Conservation (phyloP, 35 echinoderm and acorn worm species). For the Heliocidaris tuberculata region DNA sequence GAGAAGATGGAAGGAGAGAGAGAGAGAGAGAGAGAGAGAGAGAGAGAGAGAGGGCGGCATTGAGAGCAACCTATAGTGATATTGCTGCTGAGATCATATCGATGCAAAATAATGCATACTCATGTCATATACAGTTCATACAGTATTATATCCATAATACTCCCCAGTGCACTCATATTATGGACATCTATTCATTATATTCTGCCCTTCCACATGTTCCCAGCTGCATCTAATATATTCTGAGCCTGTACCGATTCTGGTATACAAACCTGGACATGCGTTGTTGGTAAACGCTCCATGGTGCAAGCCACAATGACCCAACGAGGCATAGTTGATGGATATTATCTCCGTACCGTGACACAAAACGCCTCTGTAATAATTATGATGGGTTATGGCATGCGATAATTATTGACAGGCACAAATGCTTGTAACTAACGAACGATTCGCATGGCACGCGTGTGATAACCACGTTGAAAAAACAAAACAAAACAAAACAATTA, state of each 20-base stretch:
- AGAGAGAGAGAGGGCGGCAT: too few relatives aligned
- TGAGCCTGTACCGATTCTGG: neutral
- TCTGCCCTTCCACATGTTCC: neutral
- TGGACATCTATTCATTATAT: neutral
- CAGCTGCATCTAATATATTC: neutral
- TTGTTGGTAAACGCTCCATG: neutral
- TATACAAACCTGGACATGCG: neutral
- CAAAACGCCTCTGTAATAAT: neutral
- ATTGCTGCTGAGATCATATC: too few relatives aligned
- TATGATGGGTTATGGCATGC: neutral
- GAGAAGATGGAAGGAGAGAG: too few relatives aligned
- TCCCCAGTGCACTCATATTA: neutral
- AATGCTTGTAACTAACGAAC: neutral
- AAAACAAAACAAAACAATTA: neutral
- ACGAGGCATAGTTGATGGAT: neutral
- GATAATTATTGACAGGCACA: neutral
- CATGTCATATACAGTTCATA: too few relatives aligned
- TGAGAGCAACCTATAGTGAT: too few relatives aligned
- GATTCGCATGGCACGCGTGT: neutral
- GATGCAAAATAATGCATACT: too few relatives aligned
- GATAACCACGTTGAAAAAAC: neutral
- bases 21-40: too few relatives aligned
- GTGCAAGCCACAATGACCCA: neutral
- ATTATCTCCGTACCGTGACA: neutral
- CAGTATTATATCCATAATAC: neutral